Evolutionary conservation across 2,113 vertebrate genomes (phyloP).

Genomic region (Orientallactaga bullata): DNA sequence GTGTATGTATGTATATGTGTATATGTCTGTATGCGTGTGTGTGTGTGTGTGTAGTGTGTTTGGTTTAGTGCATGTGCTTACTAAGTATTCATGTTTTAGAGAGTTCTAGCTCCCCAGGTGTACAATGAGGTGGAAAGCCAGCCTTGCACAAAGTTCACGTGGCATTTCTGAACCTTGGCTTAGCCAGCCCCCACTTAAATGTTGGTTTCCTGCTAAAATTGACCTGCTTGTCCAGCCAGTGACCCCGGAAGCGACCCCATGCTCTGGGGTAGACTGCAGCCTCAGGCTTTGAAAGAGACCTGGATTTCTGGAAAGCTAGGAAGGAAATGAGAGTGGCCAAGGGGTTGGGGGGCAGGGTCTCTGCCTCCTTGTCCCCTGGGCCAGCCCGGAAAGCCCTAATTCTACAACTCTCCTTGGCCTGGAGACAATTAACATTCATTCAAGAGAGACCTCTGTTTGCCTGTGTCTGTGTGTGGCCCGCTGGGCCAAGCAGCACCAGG

Average conservation of each 20-base stretch:
- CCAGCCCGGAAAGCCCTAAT: conserved; percentile 64
- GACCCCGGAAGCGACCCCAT: conserved; percentile 78
- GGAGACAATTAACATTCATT: conserved; percentile 70
- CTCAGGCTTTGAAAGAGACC: conserved; percentile 70
- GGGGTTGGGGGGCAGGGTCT: background rate
- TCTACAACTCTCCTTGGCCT: conserved; percentile 54
- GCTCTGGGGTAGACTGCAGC: conserved; percentile 58
- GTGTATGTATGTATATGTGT: background rate
- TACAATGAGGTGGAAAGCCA: background rate
- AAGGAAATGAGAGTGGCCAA: conserved; percentile 70
- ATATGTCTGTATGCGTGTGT: too few relatives aligned
- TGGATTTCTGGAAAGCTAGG: conserved; percentile 55
- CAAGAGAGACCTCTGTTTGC: conserved; percentile 42
- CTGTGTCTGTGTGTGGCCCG: conserved; percentile 71
- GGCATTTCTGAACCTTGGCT: background rate
- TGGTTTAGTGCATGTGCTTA: background rate
- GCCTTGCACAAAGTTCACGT: background rate
- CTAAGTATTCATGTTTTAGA: background rate
- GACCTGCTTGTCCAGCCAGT: conserved; percentile 72
- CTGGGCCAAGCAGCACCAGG: background rate
- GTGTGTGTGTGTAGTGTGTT: too few relatives aligned
- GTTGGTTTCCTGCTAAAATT: conserved; percentile 77
- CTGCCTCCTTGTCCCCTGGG: conserved; percentile 11
- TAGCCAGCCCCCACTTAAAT: conserved; percentile 7
- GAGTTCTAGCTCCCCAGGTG: background rate